Evolutionary conservation across 2,113 vertebrate species (phyloP).

Genomic region (Halcyon senegalensis): DNA sequence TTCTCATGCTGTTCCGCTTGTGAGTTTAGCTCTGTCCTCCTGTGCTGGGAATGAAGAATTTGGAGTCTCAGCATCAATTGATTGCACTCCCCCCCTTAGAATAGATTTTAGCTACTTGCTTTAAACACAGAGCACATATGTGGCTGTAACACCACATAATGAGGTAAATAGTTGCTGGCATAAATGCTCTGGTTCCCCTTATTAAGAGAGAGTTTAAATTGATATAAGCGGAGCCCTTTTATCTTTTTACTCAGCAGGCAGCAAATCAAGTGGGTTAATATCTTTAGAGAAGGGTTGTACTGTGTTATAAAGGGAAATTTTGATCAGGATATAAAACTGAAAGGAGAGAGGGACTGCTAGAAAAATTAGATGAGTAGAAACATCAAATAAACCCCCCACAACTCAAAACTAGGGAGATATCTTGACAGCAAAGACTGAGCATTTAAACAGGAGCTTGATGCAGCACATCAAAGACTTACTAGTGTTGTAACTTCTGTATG

Average conservation of each 20-base stretch:
- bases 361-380: neutral
- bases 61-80: neutral
- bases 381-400: neutral
- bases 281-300: neutral
- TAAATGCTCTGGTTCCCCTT: neutral
- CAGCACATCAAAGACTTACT: accelerated
- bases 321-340: neutral
- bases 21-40: neutral
- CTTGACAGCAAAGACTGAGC: neutral
- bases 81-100: neutral
- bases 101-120: neutral
- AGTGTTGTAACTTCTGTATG: neutral
- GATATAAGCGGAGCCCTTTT: neutral
- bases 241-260: neutral
- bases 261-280: neutral
- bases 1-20: neutral
- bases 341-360: neutral
- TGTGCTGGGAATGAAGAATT: neutral
- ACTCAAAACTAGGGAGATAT: neutral
- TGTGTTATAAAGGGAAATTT: neutral
- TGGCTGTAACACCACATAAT: neutral
- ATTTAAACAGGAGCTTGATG: neutral
- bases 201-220: neutral
- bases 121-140: neutral
- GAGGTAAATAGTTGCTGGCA: neutral